Evolutionary conservation across 1,140 invertebrate genomes (phyloP).

Genomic region (Archegozetes longisetosus): DNA sequence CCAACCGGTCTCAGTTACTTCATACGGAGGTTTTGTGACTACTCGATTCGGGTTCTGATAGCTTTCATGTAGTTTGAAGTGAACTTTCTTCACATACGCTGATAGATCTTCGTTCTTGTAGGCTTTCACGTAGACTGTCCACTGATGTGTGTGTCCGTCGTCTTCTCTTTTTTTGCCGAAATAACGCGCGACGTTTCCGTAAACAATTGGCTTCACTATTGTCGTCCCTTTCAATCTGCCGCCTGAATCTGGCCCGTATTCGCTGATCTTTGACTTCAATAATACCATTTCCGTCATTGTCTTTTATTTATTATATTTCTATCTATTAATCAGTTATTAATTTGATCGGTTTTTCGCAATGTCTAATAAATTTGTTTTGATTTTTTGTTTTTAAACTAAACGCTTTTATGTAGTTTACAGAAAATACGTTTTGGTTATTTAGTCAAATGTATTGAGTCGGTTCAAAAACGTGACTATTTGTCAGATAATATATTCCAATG

Average conservation of each 20-base stretch:
- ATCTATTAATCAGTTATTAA: too few relatives aligned
- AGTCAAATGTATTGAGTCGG: too few relatives aligned
- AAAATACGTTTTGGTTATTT: too few relatives aligned
- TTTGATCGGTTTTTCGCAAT: too few relatives aligned
- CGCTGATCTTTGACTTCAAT: background rate
- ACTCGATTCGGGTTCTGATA: slow-evolving; percentile 85
- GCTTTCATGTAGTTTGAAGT: slow-evolving; percentile 95
- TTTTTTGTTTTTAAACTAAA: too few relatives aligned
- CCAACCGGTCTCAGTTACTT: slow-evolving; percentile 97
- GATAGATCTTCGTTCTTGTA: slow-evolving; percentile 77
- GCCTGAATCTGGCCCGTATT: slow-evolving; percentile 12
- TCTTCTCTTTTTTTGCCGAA: slow-evolving; percentile 94
- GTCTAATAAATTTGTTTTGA: too few relatives aligned
- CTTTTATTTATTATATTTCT: too few relatives aligned
- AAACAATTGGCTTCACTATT: slow-evolving; percentile 89
- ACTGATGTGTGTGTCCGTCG: slow-evolving; percentile 96
- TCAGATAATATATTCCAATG: too few relatives aligned
- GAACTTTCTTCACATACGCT: slow-evolving; percentile 84
- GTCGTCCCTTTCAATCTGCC: slow-evolving; percentile 49
- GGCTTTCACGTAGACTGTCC: slow-evolving; percentile 95
- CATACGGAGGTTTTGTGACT: slow-evolving; percentile 84
- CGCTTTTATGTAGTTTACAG: too few relatives aligned
- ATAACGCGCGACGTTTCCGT: slow-evolving; percentile 75
- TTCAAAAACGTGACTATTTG: too few relatives aligned
- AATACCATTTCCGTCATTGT: background rate